A percentile compares a stretch with the other conserved stretches of the same genome.
Conservation (phyloP, 1,140 invertebrate genomes). For the Nylanderia fulva region DNA sequence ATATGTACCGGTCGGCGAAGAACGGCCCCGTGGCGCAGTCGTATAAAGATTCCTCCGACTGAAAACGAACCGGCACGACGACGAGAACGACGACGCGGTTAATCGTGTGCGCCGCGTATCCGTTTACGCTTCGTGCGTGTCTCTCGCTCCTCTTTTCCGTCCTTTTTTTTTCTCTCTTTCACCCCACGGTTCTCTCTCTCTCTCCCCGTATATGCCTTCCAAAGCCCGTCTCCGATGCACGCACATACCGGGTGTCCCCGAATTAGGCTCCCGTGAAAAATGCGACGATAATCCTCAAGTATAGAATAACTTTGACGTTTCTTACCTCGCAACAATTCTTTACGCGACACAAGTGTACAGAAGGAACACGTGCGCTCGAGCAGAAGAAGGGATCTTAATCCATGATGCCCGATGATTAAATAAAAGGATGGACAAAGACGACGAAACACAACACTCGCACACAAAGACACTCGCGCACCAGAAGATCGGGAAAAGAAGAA, state of each 20-base stretch:
- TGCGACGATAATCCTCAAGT: no score
- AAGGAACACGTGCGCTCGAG: neutral
- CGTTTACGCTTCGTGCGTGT: conserved; percentile 60
- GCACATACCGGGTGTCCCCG: conserved; percentile 35
- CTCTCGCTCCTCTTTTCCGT: conserved; percentile 30
- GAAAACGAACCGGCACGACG: conserved; percentile 66
- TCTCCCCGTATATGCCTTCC: conserved; percentile 8
- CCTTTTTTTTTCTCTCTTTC: conserved; percentile 9
- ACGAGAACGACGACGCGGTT: conserved; percentile 54
- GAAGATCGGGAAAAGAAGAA: neutral
- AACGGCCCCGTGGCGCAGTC: conserved; percentile 52
- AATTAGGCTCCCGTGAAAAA: no score
- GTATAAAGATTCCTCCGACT: conserved; percentile 66
- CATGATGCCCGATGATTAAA: no score
- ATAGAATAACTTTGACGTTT: neutral
- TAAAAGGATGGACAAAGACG: neutral
- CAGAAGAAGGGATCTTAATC: conserved; percentile 1
- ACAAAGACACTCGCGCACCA: conserved; percentile 5
- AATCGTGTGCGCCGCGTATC: conserved; percentile 57
- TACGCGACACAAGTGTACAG: conserved; percentile 25
- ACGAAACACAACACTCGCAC: neutral
- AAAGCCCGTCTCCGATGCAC: no score
- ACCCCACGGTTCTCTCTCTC: conserved; percentile 1
- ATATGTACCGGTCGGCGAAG: conserved; percentile 68
- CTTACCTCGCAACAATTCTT: conserved; percentile 23